Base-by-base conservation (phyloP, 2,797 vertebrate species). In the Thunnus albacares region DNA sequence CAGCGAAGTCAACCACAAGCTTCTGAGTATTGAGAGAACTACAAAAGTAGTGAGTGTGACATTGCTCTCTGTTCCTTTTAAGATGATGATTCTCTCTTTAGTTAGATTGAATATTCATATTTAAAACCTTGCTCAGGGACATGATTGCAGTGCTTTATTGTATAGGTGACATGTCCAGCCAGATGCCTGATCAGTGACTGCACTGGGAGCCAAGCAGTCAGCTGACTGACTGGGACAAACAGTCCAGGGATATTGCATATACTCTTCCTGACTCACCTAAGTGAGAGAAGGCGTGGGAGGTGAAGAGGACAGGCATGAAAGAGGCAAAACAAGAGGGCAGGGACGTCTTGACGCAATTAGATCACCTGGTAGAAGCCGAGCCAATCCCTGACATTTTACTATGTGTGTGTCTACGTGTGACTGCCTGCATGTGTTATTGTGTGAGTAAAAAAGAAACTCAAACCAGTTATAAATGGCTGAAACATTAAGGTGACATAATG, bases 1-100 rank as follows among this genome's bases (percentile, higher is more conserved):
- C 49, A 47, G 26, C 10, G 2, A 65, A 58, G 63, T 22, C 11
- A 15, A 89, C 87, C 84, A 4, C 90, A 90, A 59, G 58, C 76
- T 52, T 73, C 73, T 59, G 45, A 68, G 45, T 41, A 17, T 35
- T 55, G 20, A 80, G 18, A 61, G 55, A 1, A 69, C 18, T 5
- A 26, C n/a, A 62, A 56, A 79, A 82, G 24, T 74, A 49, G 60
- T 63, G 61, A 81, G 69, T 79, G 74, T 70, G 66, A 87, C 72
- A 69, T 43, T 15, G n/a, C 45, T 73, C 49, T 41, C 58, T 57
- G 41, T 68, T 64, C 49, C 59, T 62, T 71, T 61, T 20, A 11
- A 68, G 56, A 49, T 5, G 2, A 59, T 1, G 3, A 41, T 14
- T 53, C 53, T 66, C 13, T 47, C 26, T 60, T 63, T 18, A 33